Evolutionary conservation across 2,888 invertebrate species (phyloP).

Genomic region (Allophyes oxyacanthae): DNA sequence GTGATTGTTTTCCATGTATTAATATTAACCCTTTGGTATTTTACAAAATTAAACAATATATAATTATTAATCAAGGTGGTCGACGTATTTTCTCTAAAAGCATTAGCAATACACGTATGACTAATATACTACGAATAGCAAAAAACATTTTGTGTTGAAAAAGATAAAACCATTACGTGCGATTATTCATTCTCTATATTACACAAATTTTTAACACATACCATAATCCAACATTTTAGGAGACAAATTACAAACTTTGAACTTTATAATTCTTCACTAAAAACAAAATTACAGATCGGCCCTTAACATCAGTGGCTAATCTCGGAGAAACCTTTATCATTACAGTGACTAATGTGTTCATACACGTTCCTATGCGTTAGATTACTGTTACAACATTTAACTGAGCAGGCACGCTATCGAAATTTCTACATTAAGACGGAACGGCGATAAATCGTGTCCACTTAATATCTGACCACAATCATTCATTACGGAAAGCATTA

Average conservation of each 20-base stretch:
- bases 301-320: constrained; percentile 73
- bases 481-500: constrained; percentile 79
- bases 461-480: constrained; percentile 82
- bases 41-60: too few relatives aligned
- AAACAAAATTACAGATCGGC: constrained; percentile 70
- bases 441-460: constrained; percentile 81
- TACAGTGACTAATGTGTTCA: constrained; percentile 82
- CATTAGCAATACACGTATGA: constrained; percentile 24
- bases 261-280: constrained; percentile 69
- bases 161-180: constrained; percentile 59
- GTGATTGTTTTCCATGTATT: too few relatives aligned
- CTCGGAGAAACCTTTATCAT: constrained; percentile 70
- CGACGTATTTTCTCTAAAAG: constrained; percentile 1
- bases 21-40: too few relatives aligned
- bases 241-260: constrained; percentile 77
- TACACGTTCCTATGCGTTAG: constrained; percentile 68
- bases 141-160: constrained; percentile 49
- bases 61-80: too few relatives aligned
- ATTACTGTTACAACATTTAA: constrained; percentile 81
- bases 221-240: constrained; percentile 56
- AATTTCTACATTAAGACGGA: constrained; percentile 78
- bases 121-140: constrained; percentile 23
- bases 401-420: constrained; percentile 77
- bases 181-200: constrained; percentile 59
- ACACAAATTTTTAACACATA: constrained; percentile 44